Conservation (phyloP, 2,113 vertebrate species). For the Danionella cerebrum region DNA sequence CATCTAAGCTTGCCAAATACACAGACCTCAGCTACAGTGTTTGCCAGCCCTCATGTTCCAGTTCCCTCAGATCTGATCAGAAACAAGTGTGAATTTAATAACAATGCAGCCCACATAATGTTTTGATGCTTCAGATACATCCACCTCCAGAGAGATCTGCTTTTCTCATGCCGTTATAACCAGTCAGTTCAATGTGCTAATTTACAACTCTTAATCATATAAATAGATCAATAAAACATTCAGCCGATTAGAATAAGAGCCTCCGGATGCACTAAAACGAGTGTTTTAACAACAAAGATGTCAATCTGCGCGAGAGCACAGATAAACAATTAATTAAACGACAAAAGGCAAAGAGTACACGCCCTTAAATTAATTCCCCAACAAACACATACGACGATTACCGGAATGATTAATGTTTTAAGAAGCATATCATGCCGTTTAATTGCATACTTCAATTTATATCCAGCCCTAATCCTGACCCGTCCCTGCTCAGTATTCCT, state of each 20-base stretch:
- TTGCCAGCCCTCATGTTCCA: too few species aligned
- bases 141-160: too few species aligned
- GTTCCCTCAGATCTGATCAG: too few species aligned
- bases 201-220: neutral
- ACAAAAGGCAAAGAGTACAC: neutral
- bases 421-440: too few species aligned
- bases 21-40: too few species aligned
- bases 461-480: neutral
- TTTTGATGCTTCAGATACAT: too few species aligned
- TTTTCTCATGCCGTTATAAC: too few species aligned
- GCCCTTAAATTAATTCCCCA: neutral
- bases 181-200: neutral
- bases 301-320: neutral
- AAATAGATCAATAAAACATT: neutral
- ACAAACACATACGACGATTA: neutral
- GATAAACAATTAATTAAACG: neutral
- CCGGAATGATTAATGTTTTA: neutral
- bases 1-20: too few species aligned
- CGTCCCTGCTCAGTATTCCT: neutral
- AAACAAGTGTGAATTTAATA: too few species aligned
- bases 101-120: too few species aligned
- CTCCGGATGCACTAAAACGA: neutral
- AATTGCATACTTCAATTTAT: neutral
- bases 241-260: neutral
- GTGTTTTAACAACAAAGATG: neutral